Evolutionary conservation across 2,888 invertebrate species (phyloP).

Genomic region (Dasypogon diadema): DNA sequence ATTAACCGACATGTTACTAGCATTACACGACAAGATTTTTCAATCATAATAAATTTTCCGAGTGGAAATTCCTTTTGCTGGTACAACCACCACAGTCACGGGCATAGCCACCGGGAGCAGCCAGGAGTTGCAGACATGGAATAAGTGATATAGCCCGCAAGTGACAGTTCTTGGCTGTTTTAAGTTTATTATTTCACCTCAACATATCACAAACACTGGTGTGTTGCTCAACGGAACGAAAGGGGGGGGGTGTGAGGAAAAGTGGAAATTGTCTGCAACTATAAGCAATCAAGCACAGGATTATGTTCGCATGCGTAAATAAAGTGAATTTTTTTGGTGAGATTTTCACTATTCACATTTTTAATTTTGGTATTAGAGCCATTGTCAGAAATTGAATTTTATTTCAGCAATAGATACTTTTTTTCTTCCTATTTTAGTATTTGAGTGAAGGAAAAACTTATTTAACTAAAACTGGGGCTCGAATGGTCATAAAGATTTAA

Average conservation of each 20-base stretch:
- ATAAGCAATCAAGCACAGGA: conserved; percentile 32
- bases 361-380: too few relatives aligned
- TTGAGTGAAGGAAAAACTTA: too few relatives aligned
- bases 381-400: too few relatives aligned
- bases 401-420: too few relatives aligned
- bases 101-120: not conserved
- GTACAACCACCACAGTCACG: not conserved
- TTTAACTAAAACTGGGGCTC: too few relatives aligned
- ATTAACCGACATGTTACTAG: conserved; percentile 51
- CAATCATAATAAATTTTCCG: conserved; percentile 56
- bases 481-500: too few relatives aligned
- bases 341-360: too few relatives aligned
- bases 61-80: conserved; percentile 52
- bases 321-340: conserved; percentile 51
- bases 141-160: conserved; percentile 21
- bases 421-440: too few relatives aligned
- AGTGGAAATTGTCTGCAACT: conserved; percentile 27
- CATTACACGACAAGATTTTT: conserved; percentile 55
- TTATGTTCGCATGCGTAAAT: conserved; percentile 54
- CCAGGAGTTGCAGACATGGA: not conserved
- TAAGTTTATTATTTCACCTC: conserved; percentile 49
- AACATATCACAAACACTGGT: conserved; percentile 23
- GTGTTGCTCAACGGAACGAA: not conserved
- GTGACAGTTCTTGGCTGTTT: conserved; percentile 41
- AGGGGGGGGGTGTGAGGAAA: not conserved